Base-by-base conservation (phyloP, 2,888 invertebrate genomes). In the Lepidochrysops patricia region DNA sequence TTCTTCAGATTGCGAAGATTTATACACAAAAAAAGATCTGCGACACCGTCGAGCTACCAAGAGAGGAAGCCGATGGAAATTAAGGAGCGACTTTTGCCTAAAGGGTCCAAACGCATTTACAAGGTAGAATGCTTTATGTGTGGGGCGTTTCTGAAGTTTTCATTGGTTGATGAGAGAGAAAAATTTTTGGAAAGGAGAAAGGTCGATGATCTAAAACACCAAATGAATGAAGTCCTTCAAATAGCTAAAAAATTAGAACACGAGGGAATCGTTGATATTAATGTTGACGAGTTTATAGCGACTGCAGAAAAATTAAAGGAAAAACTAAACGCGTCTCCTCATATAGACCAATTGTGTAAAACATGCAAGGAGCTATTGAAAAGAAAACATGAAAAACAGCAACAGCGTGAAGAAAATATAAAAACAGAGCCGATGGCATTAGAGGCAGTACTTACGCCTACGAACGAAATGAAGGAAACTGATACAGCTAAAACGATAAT, bases 1-100 rank as follows among this genome's bases (percentile, higher is more conserved):
- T 74, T 73, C 32, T 76, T 67, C 52, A 68, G 76, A 65, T 49
- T 75, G 0, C 76, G 76, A 66, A 73, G 70, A 58, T 67, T 76
- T 3, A 57, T 72, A 69, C 3, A 74, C 73, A 62, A 65, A 63
- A 13, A 71, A 60, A 58, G 63, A 67, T 62, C 63, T 19, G 12
- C 19, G 19, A 60, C 49, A 58, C 58, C 23, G 60, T 57, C 23
- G 60, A 37, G 2, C 15, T 25, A 2, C 12, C 34, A 63, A 34
- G 58, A 49, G 15, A 58, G 64, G 7, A 61, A 61, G 7, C 56
- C 60, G 7, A 64, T 66, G 12, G 65, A 57, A 27, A 57, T 56
- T 13, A 56, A 60, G 7, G 37, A 62, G 9, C 19, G 19, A 43
- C 43, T 43, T 43, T 4, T 43, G 23, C 43, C 43, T 19, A 43